Evolutionary conservation across 2,113 vertebrate genomes (phyloP), one percentile per base, ranked within the genome.

Genomic region (Megaptera novaeangliae): DNA sequence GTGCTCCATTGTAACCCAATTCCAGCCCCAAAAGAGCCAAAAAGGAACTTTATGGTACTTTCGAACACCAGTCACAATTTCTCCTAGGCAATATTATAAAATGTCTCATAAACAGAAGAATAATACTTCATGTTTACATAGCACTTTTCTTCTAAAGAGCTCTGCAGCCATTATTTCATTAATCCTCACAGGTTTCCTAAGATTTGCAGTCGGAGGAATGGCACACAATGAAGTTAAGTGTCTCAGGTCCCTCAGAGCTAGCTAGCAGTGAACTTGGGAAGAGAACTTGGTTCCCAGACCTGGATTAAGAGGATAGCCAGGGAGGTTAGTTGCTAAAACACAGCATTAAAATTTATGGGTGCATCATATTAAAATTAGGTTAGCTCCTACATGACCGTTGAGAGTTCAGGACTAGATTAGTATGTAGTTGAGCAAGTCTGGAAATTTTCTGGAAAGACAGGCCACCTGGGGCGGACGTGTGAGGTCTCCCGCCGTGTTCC

Each of bases 41-140:
- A 34, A 78, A 44, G 69, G 52, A 82, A 85, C 44, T 75, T 68
- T 52, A 94, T 12, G 49, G 82, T 64, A 59, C 78, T 87, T 93
- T 55, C 49, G 72, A 75, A 89, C 41, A 36, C 3, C 3, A 59
- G 77, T 80, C 74, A 85, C 69, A 36, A 52, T 52, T 81, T 97
- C 96, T 96, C 31, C 3, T 27, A 68, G 83, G 92, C 83, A 66
- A 66, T 96, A 84, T 89, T 71, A 92, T 83, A 92, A 83, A 85
- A 63, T 41, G 25, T 92, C 94, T 92, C 95, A 91, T 95, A 93
- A 97, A 87, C 55, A 93, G 96, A 95, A 86, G 59, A 72, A 49
- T 89, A 92, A 96, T 64, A 64, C 89, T 90, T 61, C 5, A 25
- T 49, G 92, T 96, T 89, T 86, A 75, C 87, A 94, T 34, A 90